Base-by-base conservation (phyloP, 2,797 vertebrate genomes). In the Helostoma temminkii region DNA sequence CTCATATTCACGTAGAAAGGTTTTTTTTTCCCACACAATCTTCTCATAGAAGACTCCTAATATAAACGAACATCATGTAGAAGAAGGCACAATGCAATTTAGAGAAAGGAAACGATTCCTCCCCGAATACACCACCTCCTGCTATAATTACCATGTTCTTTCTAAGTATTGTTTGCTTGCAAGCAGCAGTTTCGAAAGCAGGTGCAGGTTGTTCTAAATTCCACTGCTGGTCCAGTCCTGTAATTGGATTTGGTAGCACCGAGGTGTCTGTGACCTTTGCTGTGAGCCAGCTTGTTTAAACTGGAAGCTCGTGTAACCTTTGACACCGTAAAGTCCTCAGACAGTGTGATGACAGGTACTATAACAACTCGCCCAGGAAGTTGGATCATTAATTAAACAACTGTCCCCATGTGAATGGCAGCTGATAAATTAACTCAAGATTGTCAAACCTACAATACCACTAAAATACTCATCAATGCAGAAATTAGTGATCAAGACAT, bases 181-280 rank as follows among this genome's bases (percentile, higher is more conserved):
- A 39, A 4, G 32, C 25, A 22, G 18, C 6, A 5, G 10, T 34
- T 62, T 37, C 54, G 54, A 78, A 49, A 55, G 66, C 46, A 80
- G 47, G 24, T 36, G 55, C 30, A 66, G 60, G 18, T 65, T 76
- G 62, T 65, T 88, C 77, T 48, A 83, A 67, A 82, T 71, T 80
- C 64, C 61, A 34, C 57, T 16, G 63, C 64, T 66, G 59, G 53
- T 69, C 57, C 63, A 62, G 30, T 67, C 52, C 26, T 80, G 71
- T 89, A 91, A 89, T 89, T 91, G 77, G 75, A 76, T 87, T 76
- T 68, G 68, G 84, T 66, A 73, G 66, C 62, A 61, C 61, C 9
- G 49, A 76, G 54, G 57, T 71, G 70, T 82, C 82, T 48, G 65
- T 88, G 84, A 90, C 91, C 87, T 90, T 91, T 91, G 72, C 56